These are phyloP conservation scores for Camponotus vicinus DNA, from an alignment of 1,140 invertebrate species.

Conservation along the genomic window DNA sequence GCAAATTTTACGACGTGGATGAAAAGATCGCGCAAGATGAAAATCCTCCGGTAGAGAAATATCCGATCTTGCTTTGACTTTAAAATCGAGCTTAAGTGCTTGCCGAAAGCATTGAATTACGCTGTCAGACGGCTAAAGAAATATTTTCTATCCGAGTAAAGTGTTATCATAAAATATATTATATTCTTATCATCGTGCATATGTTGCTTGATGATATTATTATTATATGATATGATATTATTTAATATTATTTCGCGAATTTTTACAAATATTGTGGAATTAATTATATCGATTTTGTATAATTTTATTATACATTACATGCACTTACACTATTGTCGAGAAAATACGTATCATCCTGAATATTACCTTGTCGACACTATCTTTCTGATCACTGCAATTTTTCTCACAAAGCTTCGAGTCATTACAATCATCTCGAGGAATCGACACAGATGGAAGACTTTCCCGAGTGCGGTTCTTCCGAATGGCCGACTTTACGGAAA, in stretches of 20 bases:
- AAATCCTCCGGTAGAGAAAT: slow-evolving; percentile 22
- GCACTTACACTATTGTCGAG: not conserved
- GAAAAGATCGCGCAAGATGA: not conserved
- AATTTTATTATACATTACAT: not conserved
- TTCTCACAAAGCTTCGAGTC: not conserved
- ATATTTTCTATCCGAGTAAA: slow-evolving; percentile 39
- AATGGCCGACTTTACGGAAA: slow-evolving; percentile 19
- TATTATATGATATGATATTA: too few species aligned
- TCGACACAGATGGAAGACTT: slow-evolving; percentile 8
- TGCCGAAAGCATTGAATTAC: slow-evolving; percentile 44
- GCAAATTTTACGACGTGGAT: not conserved
- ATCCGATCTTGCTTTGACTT: slow-evolving; percentile 43
- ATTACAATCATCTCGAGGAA: slow-evolving; percentile 33
- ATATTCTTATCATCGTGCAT: slow-evolving; percentile 1
- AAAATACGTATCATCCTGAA: not conserved
- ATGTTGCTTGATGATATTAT: not conserved
- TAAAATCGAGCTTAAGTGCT: slow-evolving; percentile 52
- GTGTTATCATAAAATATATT: not conserved
- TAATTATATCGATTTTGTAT: slow-evolving; percentile 17
- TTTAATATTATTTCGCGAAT: slow-evolving; percentile 13
- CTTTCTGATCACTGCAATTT: not conserved
- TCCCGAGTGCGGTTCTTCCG: not conserved
- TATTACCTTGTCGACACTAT: not conserved
- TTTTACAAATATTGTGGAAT: not conserved
- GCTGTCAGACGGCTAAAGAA: slow-evolving; percentile 18